Evolutionary conservation across 2,888 invertebrate species (phyloP).

Genomic region (Choreutis nemorana): DNA sequence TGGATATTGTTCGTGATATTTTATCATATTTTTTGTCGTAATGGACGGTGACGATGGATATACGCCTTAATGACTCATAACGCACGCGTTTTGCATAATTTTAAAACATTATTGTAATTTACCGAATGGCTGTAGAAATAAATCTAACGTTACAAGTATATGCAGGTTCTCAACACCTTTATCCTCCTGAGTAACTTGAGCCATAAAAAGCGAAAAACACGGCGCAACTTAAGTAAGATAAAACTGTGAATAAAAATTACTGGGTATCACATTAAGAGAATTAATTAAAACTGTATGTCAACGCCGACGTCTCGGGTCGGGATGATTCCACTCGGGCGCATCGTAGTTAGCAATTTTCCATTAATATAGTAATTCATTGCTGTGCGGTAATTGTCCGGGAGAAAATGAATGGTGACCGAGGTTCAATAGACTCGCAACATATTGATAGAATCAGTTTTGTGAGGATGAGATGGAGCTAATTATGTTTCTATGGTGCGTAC

Average conservation of each 20-base stretch:
- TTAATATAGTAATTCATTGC: slow-evolving; percentile 9
- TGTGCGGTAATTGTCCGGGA: background rate
- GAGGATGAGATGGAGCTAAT: slow-evolving; percentile 51
- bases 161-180: too few relatives aligned
- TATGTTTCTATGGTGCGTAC: slow-evolving; percentile 53
- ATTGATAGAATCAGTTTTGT: slow-evolving; percentile 27
- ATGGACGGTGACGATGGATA: slow-evolving; percentile 7
- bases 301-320: too few relatives aligned
- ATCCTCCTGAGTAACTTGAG: too few relatives aligned
- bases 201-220: too few relatives aligned
- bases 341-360: too few relatives aligned
- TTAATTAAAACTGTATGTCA: slow-evolving; percentile 27
- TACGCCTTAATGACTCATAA: slow-evolving; percentile 3
- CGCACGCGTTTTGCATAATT: too few relatives aligned
- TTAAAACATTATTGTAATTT: too few relatives aligned
- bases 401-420: slow-evolving; percentile 5
- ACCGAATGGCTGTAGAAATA: too few relatives aligned
- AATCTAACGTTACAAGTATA: too few relatives aligned
- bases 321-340: too few relatives aligned
- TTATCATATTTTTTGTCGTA: slow-evolving; percentile 9
- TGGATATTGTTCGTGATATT: slow-evolving; percentile 17
- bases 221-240: too few relatives aligned
- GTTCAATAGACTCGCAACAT: slow-evolving; percentile 29
- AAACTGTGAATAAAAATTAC: too few relatives aligned
- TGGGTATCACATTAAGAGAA: slow-evolving; percentile 23